These are phyloP conservation scores for Hanleya hanleyi DNA, from an alignment of 2,888 invertebrate genomes.

Conservation along the genomic window DNA sequence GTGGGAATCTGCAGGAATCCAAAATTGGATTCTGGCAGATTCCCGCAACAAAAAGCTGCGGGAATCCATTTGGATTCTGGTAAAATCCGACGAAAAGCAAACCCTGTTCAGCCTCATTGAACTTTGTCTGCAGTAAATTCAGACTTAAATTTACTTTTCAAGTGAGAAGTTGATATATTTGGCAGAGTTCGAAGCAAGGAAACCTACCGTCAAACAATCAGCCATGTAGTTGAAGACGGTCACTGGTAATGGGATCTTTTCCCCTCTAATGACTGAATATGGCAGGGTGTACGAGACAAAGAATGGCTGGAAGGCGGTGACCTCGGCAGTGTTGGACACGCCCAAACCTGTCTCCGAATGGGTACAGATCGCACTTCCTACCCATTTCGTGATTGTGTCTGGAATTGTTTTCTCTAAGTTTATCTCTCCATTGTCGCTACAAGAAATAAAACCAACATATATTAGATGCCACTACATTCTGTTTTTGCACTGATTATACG, in stretches of 20 bases:
- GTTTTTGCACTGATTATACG: too few relatives aligned
- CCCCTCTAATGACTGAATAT: slow-evolving; percentile 79
- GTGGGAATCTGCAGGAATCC: too few relatives aligned
- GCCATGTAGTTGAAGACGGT: slow-evolving; percentile 82
- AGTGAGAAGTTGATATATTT: too few relatives aligned
- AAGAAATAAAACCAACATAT: not conserved
- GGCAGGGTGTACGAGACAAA: slow-evolving; percentile 83
- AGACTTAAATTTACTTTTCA: too few relatives aligned
- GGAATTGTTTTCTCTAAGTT: slow-evolving; percentile 70
- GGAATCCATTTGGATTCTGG: too few relatives aligned
- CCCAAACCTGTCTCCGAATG: slow-evolving; percentile 74
- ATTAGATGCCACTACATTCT: too few relatives aligned
- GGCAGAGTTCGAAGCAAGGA: too few relatives aligned
- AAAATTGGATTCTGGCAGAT: too few relatives aligned
- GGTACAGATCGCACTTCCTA: slow-evolving; percentile 77
- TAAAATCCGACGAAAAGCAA: too few relatives aligned
- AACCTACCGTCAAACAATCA: slow-evolving; percentile 80
- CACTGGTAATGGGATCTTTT: slow-evolving; percentile 79
- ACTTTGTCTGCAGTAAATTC: too few relatives aligned
- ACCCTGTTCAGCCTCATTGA: too few relatives aligned
- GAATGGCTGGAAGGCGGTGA: slow-evolving; percentile 80
- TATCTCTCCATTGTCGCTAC: slow-evolving; percentile 9
- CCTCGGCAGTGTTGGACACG: slow-evolving; percentile 72
- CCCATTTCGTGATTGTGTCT: slow-evolving; percentile 78
- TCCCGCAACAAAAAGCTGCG: too few relatives aligned